Conservation (phyloP, 2,888 invertebrate genomes). For the Drosophila imparisetae region DNA sequence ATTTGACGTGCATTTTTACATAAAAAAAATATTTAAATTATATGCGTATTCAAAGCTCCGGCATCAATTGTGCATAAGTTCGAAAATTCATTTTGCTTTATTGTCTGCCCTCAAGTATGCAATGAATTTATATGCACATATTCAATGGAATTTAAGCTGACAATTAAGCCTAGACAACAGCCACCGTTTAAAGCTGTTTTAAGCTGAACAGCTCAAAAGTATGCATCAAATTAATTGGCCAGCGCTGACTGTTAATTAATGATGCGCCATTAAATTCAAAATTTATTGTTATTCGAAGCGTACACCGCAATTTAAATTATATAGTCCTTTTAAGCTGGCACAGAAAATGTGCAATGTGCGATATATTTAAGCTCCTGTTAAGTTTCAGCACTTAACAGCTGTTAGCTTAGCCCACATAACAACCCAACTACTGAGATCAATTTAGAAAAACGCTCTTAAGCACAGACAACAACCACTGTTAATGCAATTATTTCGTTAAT, state of each 20-base stretch:
- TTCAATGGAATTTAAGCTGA: background rate
- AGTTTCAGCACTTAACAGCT: background rate
- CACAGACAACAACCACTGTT: background rate
- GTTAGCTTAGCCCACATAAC: background rate
- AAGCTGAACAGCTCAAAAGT: conserved; percentile 12
- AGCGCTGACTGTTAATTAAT: conserved; percentile 1
- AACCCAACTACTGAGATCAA: background rate
- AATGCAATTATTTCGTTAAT: background rate
- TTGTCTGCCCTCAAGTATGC: background rate
- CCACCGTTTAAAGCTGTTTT: background rate
- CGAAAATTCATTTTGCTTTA: background rate
- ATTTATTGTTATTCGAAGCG: background rate
- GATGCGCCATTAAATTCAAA: conserved; percentile 2
- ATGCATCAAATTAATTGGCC: conserved; percentile 17
- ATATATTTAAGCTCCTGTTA: background rate
- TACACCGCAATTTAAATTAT: background rate
- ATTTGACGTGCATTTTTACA: conserved; percentile 6
- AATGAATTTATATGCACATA: background rate
- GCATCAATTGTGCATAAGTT: background rate
- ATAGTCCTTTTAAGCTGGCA: no score
- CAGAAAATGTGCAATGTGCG: background rate
- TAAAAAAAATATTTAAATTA: background rate
- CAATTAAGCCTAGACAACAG: background rate
- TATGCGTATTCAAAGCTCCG: no score
- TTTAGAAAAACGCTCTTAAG: background rate